Base-by-base conservation (phyloP, 2,113 vertebrate genomes). In the Hiodon tergisus region DNA sequence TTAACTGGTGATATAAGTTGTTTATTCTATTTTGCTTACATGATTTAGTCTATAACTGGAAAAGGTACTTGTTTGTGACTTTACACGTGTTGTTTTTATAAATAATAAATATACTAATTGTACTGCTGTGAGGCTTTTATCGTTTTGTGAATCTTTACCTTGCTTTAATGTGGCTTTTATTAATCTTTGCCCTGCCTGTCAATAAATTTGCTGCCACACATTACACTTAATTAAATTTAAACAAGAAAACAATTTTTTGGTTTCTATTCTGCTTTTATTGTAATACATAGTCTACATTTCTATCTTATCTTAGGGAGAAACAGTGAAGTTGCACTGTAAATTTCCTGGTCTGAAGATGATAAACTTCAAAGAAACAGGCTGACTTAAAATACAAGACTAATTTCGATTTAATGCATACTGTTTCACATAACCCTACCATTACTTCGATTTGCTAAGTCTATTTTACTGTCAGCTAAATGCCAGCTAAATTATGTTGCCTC, bases 21-120 rank as follows among this genome's bases (percentile, higher is more conserved):
- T 71, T 62, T 54, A 61, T 71, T 16, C 52, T 74, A 68, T 75
- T 66, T 69, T 72, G 48, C 10, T 48, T 76, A 70, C 69, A 73
- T 31, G 73, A 78, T 59, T 71, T 65, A 53, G 48, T 69, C 16
- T 74, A 54, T 6, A 74, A 68, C 17, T 67, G 67, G 53, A 67
- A 9, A 17, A 77, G 67, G 17, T 80, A 62, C 77, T 62, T 77
- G 72, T 77, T 70, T 66, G 63, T 66, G 65, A 71, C 46, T 69
- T 72, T 80, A 72, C 72, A 57, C 17, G n/a, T 16, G 57, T 13
- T 47, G 57, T 55, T 14, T 58, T n/a, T 4, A 55, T 68, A 31
- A 16, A 17, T 3, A 17, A 31, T 11, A 46, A 69, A 47, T 58
- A 57, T 50, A 52, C 65, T 59, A 72, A 57, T 69, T 76, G 52